Evolutionary conservation across 2,797 vertebrate species (phyloP), one percentile per base, ranked within the genome.

Genomic region (Acanthurus tractus): DNA sequence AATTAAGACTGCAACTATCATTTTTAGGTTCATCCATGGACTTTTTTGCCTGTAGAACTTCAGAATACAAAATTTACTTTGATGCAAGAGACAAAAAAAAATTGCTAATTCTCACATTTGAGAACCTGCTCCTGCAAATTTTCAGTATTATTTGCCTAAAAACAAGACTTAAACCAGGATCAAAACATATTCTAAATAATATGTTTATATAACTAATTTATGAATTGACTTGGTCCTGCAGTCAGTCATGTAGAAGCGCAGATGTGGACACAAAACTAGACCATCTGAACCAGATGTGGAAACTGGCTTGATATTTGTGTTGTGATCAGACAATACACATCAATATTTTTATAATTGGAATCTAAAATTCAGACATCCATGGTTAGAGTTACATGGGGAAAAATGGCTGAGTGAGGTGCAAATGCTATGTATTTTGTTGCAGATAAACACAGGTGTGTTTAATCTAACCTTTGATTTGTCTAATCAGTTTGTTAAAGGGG

Each of bases 351-450:
- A 34, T 7, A 34, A 34, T 7, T 7, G 29, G 29, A 6, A 34
- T 34, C 29, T 34, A 34, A 34, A 34, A 29, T 29, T 29, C 4
- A 34, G 29, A 34, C 29, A 34, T 34, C 29, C 29, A 34, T 34
- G 29, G 29, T 34, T 6, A 34, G 18, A 42, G 13, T 45, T 5
- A 6, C 2, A 4, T 18, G 2, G 20, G 4, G n/a, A 38, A 36
- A 13, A 1, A 38, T 0, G 15, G 44, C 29, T 72, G 14, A 6
- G 12, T 40, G 0, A 7, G 10, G 25, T 70, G 10, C 45, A 49
- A 34, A 70, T 6, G n/a, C 45, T 55, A 15, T 54, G 57, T 53
- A 17, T 57, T 61, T 36, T 66, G 69, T 68, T 34, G 38, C 34
- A n/a, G 45, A 25, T 12, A 22, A 29, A 45, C 68, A 59, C 17